These are phyloP conservation scores for Corythaixoides concolor DNA, from an alignment of 2,113 vertebrate genomes.

Conservation along the genomic window DNA sequence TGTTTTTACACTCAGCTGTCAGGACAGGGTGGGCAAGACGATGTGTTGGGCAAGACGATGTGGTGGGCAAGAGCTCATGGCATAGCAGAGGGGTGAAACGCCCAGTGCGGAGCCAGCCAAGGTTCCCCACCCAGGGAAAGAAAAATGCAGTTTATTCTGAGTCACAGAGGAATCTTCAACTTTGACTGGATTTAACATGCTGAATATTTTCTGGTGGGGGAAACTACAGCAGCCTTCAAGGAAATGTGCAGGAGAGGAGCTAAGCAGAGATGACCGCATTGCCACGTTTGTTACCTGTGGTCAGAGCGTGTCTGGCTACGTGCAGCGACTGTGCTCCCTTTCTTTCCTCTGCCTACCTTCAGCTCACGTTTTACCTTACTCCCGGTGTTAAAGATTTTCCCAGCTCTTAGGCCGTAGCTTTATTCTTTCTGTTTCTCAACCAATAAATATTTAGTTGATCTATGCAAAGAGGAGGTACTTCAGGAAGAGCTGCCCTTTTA, in stretches of 20 bases:
- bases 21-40: not conserved
- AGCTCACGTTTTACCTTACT: not conserved
- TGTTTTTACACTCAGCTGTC: not conserved
- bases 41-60: accelerated
- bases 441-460: not conserved
- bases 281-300: not conserved
- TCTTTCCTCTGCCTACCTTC: not conserved
- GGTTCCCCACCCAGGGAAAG: not conserved
- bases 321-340: accelerated
- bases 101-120: not conserved
- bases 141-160: not conserved
- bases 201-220: not conserved
- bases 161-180: not conserved
- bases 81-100: not conserved
- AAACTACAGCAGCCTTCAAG: not conserved
- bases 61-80: not conserved
- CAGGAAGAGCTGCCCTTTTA: not conserved
- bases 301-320: not conserved
- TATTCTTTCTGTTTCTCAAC: not conserved
- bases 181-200: not conserved
- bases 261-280: not conserved
- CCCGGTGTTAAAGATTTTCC: not conserved
- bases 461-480: not conserved
- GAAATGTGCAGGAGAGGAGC: not conserved
- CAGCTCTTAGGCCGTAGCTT: not conserved